Percentiles rank a stretch among this genome's conserved stretches.
Conservation (phyloP, 2,888 invertebrate genomes). For the Cheilosia vulpina region DNA sequence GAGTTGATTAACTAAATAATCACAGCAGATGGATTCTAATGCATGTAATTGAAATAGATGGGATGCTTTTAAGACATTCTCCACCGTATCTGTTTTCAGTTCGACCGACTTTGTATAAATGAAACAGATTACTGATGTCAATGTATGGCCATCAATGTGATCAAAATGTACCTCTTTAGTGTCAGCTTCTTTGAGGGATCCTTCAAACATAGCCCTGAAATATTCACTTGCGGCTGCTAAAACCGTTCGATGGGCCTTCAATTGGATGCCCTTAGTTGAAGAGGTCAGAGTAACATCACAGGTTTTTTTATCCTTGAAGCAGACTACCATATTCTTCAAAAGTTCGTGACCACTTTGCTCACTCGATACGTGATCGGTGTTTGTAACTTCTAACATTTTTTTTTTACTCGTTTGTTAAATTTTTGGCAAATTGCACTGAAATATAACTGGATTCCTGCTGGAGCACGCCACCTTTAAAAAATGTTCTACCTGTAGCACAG, state of each 20-base stretch:
- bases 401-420: too few relatives aligned
- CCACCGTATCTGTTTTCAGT: neutral
- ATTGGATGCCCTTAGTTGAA: neutral
- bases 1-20: neutral
- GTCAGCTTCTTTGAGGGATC: neutral
- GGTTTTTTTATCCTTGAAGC: too few relatives aligned
- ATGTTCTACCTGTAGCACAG: too few relatives aligned
- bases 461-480: too few relatives aligned
- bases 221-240: neutral
- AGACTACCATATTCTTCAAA: too few relatives aligned
- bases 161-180: neutral
- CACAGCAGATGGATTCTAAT: neutral
- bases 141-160: neutral
- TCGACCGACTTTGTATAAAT: neutral
- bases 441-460: too few relatives aligned
- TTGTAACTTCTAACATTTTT: too few relatives aligned
- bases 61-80: neutral
- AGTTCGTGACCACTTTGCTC: too few relatives aligned
- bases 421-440: too few relatives aligned
- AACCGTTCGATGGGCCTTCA: neutral
- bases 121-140: neutral
- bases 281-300: neutral
- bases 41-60: neutral
- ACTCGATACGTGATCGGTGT: too few relatives aligned
- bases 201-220: neutral